These are phyloP conservation scores for Melitaea cinxia DNA, from an alignment of 1,140 invertebrate species.

Conservation along the genomic window DNA sequence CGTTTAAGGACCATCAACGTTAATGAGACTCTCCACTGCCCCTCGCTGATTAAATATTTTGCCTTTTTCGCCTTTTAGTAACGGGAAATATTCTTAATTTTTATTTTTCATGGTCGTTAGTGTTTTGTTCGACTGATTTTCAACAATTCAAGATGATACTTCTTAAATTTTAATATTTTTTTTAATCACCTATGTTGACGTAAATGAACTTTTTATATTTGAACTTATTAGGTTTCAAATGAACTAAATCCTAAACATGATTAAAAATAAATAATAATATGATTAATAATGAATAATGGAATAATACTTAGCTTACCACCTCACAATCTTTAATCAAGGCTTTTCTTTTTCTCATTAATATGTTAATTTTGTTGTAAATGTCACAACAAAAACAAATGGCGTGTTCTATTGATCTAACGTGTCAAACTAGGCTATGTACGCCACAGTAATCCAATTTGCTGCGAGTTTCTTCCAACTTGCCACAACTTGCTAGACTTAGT, in stretches of 20 bases:
- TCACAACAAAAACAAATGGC: conserved; percentile 5
- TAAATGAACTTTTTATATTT: too few relatives aligned
- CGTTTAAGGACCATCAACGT: conserved; percentile 43
- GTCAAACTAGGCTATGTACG: conserved; percentile 51
- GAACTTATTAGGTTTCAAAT: too few relatives aligned
- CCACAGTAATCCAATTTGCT: conserved; percentile 67
- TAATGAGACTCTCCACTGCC: conserved; percentile 46
- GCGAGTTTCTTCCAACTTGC: conserved; percentile 54
- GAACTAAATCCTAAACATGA: too few relatives aligned
- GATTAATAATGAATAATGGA: too few relatives aligned
- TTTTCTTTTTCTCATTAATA: too few relatives aligned
- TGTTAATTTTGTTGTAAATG: too few relatives aligned
- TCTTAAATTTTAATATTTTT: neutral
- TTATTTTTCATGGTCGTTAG: conserved; percentile 34
- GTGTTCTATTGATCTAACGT: conserved; percentile 22
- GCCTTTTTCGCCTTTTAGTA: conserved; percentile 44
- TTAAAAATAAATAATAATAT: too few relatives aligned
- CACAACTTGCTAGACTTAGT: conserved; percentile 62
- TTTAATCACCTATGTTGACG: too few relatives aligned
- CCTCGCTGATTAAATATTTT: conserved; percentile 51
- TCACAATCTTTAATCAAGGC: too few relatives aligned
- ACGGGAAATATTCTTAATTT: conserved; percentile 38
- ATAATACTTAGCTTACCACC: too few relatives aligned
- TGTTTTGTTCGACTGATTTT: neutral
- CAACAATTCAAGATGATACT: neutral